Conservation (phyloP, 2,888 invertebrate species). For the Liopterus haemorrhoidalis region DNA sequence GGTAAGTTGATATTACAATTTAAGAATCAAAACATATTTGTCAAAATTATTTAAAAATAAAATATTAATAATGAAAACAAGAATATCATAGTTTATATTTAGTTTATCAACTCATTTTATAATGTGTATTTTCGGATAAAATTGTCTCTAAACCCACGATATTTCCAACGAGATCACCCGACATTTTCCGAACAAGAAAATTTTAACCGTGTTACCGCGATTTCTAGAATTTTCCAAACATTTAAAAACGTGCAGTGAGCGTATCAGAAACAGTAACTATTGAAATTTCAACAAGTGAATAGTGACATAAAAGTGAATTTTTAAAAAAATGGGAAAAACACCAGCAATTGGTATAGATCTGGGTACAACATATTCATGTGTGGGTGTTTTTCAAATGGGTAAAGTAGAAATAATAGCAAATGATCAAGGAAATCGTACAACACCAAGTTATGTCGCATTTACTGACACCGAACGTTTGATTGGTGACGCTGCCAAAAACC, state of each 20-base stretch:
- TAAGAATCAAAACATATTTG: too few species aligned
- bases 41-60: too few species aligned
- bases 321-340: constrained; percentile 29
- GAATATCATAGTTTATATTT: too few species aligned
- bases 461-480: constrained; percentile 78
- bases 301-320: too few species aligned
- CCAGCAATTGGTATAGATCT: constrained; percentile 54
- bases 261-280: too few species aligned
- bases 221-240: constrained; percentile 11
- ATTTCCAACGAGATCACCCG: too few species aligned
- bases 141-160: too few species aligned
- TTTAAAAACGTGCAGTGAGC: constrained; percentile 3
- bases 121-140: too few species aligned
- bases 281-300: too few species aligned
- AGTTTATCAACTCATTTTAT: too few species aligned
- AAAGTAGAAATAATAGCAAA: constrained; percentile 67
- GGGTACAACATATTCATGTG: constrained; percentile 58
- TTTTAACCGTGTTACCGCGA: constrained; percentile 8
- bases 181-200: constrained; percentile 13
- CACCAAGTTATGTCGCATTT: constrained; percentile 83
- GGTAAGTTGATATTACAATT: too few species aligned
- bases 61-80: too few species aligned
- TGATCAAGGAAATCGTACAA: constrained; percentile 82
- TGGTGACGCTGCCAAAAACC: constrained; percentile 83
- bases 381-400: constrained; percentile 51